A percentile compares a stretch with the other conserved stretches of the same genome.
These are phyloP conservation scores for Propithecus perrieri DNA, from an alignment of 2,797 vertebrate species.

Conservation along the genomic window DNA sequence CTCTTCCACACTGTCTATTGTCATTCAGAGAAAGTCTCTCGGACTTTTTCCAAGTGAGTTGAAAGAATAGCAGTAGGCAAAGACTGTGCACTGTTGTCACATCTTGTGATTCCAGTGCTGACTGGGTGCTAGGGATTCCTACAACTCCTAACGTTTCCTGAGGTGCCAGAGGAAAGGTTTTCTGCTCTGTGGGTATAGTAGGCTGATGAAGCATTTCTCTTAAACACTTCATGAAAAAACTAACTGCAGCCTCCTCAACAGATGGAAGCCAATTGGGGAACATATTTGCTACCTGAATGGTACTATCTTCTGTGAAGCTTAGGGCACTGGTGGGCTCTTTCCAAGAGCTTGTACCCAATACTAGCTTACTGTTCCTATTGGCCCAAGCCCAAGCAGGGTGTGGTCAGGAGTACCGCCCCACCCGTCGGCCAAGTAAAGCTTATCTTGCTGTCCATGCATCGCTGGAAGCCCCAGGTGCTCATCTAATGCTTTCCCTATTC, in stretches of 20 bases:
- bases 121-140: background rate
- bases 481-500: background rate
- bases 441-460: constrained; percentile 52
- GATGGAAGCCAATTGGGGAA: background rate
- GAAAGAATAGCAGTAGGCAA: background rate
- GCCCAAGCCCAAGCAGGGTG: background rate
- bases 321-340: background rate
- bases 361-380: background rate
- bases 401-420: background rate
- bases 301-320: background rate
- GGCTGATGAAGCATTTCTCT: background rate
- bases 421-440: background rate
- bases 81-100: rapidly evolving
- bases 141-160: background rate
- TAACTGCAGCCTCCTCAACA: background rate
- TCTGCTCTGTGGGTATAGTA: background rate
- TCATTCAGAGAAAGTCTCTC: constrained; percentile 98
- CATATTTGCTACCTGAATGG: background rate
- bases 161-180: background rate
- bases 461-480: background rate
- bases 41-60: constrained; percentile 99
- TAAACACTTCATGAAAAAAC: background rate
- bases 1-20: constrained; percentile 99
- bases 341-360: background rate
- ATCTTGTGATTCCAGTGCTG: background rate